A percentile compares a stretch with the other conserved stretches of the same genome.
Evolutionary conservation across 1,140 invertebrate genomes (phyloP).

Genomic region (Micrasema minimum): DNA sequence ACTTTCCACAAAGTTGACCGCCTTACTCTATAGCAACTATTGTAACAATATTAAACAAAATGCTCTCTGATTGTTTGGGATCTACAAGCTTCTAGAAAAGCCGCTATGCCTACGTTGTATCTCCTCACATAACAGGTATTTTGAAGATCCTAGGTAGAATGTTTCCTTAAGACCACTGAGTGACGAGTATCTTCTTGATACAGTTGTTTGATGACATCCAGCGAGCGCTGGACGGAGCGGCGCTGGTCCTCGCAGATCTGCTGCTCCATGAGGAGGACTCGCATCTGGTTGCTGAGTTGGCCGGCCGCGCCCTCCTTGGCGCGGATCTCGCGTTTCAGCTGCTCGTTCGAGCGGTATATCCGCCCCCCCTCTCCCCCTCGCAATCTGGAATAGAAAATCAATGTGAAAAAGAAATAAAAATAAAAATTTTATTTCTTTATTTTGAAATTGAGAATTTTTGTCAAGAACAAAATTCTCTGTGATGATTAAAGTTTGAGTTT

Average conservation of each 20-base stretch:
- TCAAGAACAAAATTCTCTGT: too few relatives aligned
- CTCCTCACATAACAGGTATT: too few relatives aligned
- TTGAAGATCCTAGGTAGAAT: too few relatives aligned
- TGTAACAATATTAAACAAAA: too few relatives aligned
- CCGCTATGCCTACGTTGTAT: too few relatives aligned
- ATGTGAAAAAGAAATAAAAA: conserved; percentile 8
- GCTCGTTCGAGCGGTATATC: conserved; percentile 20
- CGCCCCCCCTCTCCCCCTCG: conserved; percentile 29
- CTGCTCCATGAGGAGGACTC: conserved; percentile 35
- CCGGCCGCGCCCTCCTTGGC: conserved; percentile 31
- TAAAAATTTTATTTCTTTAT: not conserved
- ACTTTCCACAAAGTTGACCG: too few relatives aligned
- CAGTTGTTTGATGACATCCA: conserved; percentile 47
- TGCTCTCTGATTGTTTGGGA: too few relatives aligned
- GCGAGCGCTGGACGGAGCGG: conserved; percentile 29
- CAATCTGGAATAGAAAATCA: conserved; percentile 46
- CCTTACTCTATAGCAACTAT: too few relatives aligned
- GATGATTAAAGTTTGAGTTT: too few relatives aligned
- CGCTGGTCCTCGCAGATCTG: conserved; percentile 45
- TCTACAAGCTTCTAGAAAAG: too few relatives aligned
- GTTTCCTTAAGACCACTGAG: too few relatives aligned
- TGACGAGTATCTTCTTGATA: conserved; percentile 16
- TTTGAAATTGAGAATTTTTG: too few relatives aligned
- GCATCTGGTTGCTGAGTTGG: conserved; percentile 34
- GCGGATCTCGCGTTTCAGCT: conserved; percentile 32